These are phyloP conservation scores for Epistrophella euchroma DNA, from an alignment of 2,888 invertebrate genomes.

Conservation along the genomic window DNA sequence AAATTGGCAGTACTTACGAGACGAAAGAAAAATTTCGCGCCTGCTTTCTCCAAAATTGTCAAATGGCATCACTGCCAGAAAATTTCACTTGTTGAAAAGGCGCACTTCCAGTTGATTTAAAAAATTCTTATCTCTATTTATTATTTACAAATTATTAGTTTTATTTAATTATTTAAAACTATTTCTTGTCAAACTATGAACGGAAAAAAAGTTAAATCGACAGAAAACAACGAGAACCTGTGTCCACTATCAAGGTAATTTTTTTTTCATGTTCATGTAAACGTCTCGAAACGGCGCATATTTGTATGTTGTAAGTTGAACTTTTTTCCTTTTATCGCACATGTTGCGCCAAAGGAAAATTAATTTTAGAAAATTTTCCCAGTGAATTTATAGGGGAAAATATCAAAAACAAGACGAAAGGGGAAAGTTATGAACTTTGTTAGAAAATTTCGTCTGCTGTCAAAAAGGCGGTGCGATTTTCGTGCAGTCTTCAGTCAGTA, in stretches of 20 bases:
- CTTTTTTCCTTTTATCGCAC: background rate
- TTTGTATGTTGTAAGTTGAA: too few species aligned
- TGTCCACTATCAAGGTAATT: constrained; percentile 81
- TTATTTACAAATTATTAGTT: constrained; percentile 35
- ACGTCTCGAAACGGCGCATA: constrained; percentile 41
- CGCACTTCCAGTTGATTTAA: constrained; percentile 22
- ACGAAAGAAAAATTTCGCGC: constrained; percentile 45
- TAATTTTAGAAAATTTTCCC: constrained; percentile 20
- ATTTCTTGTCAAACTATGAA: constrained; percentile 79
- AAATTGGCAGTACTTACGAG: constrained; percentile 54
- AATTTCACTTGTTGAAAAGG: constrained; percentile 68
- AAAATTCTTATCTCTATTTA: constrained; percentile 20
- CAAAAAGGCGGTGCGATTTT: constrained; percentile 70
- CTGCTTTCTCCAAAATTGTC: constrained; percentile 41
- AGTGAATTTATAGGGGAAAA: background rate
- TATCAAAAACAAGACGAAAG: constrained; percentile 38
- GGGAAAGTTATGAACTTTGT: constrained; percentile 62
- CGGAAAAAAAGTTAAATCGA: constrained; percentile 79
- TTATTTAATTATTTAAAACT: constrained; percentile 13
- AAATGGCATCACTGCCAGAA: constrained; percentile 25
- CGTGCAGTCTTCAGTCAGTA: constrained; percentile 38
- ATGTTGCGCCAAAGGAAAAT: constrained; percentile 26
- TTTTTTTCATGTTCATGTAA: background rate
- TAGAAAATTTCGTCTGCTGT: constrained; percentile 46
- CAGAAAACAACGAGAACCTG: constrained; percentile 82